Conservation (phyloP, 2,113 vertebrate genomes). For the Centropus bengalensis region DNA sequence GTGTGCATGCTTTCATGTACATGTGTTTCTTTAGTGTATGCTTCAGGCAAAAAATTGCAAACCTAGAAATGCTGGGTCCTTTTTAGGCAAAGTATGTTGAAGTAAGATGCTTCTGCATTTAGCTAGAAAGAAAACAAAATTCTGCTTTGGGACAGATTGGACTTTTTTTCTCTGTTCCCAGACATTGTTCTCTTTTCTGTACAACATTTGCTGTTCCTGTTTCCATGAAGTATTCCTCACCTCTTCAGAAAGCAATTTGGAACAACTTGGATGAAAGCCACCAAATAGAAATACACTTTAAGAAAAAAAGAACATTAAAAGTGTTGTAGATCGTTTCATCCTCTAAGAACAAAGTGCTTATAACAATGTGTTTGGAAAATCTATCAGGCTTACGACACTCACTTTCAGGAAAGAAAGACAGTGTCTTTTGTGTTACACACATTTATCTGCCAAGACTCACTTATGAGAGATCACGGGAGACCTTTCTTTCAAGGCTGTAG, state of each 20-base stretch:
- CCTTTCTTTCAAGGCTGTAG: not conserved
- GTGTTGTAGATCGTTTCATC: not conserved
- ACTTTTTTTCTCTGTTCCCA: not conserved
- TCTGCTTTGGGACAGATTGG: not conserved
- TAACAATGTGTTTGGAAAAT: not conserved
- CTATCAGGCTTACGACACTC: not conserved
- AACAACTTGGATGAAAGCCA: not conserved
- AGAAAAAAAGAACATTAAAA: not conserved
- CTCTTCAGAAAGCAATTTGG: not conserved
- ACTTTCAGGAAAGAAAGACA: conserved; percentile 1
- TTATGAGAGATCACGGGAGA: not conserved
- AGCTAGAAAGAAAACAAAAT: not conserved
- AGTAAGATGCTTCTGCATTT: not conserved
- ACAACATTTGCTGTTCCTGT: not conserved
- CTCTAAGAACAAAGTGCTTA: not conserved
- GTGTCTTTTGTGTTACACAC: not conserved
- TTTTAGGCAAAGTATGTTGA: not conserved
- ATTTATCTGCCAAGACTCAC: conserved; percentile 4
- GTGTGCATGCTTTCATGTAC: not conserved
- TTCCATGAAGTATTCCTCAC: not conserved
- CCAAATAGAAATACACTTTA: not conserved
- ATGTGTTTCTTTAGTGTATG: not conserved
- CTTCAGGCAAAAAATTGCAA: not conserved
- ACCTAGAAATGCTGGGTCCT: not conserved
- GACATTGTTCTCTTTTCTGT: not conserved